Evolutionary conservation across 2,797 vertebrate genomes (phyloP).

Genomic region (Esox masquinongy): DNA sequence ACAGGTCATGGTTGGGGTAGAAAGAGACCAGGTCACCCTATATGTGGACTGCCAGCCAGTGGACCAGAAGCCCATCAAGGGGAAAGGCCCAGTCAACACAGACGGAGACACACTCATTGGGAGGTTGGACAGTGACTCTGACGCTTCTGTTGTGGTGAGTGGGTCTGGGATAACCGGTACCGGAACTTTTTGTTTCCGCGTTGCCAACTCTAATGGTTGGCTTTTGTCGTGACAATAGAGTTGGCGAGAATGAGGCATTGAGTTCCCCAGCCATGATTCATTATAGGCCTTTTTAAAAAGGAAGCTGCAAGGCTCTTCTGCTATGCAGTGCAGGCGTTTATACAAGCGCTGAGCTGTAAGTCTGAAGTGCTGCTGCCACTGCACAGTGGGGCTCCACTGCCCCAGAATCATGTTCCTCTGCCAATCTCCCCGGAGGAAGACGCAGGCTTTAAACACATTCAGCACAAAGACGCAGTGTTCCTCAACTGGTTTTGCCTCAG

Average conservation of each 20-base stretch:
- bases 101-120: constrained; percentile 82
- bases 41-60: constrained; percentile 82
- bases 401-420: constrained; percentile 46
- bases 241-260: background rate
- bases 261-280: background rate
- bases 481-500: too few species aligned
- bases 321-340: constrained; percentile 45
- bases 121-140: constrained; percentile 74
- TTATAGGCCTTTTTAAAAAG: background rate
- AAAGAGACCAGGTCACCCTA: constrained; percentile 76
- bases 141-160: constrained; percentile 81
- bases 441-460: constrained; percentile 26
- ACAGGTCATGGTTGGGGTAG: constrained; percentile 81
- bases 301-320: constrained; percentile 5
- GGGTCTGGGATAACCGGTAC: background rate
- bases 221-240: background rate
- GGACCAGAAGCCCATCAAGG: constrained; percentile 78
- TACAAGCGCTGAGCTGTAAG: constrained; percentile 55
- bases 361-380: constrained; percentile 55
- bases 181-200: background rate
- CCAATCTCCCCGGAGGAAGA: constrained; percentile 44
- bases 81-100: constrained; percentile 78
- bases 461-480: background rate
- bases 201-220: background rate
- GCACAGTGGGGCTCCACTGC: constrained; percentile 57